Evolutionary conservation across 2,113 vertebrate genomes (phyloP), one percentile per base, ranked within the genome.

Genomic region (Leuciscus idus): DNA sequence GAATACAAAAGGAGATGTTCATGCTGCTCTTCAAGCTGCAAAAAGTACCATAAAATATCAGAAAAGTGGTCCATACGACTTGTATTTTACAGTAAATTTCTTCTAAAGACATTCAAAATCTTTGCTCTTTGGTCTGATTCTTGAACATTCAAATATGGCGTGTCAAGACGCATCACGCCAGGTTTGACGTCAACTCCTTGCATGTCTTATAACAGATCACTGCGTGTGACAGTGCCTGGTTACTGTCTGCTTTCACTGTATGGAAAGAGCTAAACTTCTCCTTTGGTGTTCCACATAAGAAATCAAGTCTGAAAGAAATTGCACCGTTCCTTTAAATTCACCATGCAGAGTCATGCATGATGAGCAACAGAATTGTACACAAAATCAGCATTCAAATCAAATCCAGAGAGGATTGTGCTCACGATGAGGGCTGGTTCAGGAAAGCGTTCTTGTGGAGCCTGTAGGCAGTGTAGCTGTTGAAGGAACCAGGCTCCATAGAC

Each of bases 401-500:
- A 64, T 48, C 6, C 21, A 21, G 28, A 39, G 26, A 73, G 46
- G n/a, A 26, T 9, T 10, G 59, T 12, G 94, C 97, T 97, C 93
- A 99, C 98, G 48, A 82, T 17, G 96, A 96, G 21, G 97, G 98
- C 91, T 98, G 97, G 23, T 82, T 94, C 81, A 99, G 85, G 91
- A 95, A 96, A 76, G 98, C 97, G 33, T 99, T 95, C 91, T 96
- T 97, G 91, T 99, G 98, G 23, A 99, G 96, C 12, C 94, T 94
- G 86, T 98, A 99, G 0, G 98, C 93, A 0, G 96, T 93, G 88
- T 95, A 95, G 91, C 97, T 97, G 91, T 98, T 98, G 91, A 98
- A 98, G 81, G 98, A 98, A 50, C 98, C 98, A 0, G 98, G 92
- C 91, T 98, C 97, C 97, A 99, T 93, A 39, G 98, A 99, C 2